Conservation (phyloP, 2,888 invertebrate species). For the Agriopis aurantiaria region DNA sequence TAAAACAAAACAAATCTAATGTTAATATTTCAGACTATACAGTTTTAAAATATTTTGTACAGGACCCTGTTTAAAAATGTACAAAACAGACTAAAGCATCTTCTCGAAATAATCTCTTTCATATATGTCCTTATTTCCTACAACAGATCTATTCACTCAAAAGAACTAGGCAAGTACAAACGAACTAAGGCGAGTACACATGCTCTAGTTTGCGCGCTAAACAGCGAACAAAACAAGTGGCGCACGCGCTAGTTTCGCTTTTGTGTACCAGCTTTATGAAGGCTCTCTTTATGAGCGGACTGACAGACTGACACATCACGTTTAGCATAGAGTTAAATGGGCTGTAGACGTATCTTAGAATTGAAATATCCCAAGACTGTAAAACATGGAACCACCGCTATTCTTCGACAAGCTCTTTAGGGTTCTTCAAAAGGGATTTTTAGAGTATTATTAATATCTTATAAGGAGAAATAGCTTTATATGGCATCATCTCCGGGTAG, state of each 20-base stretch:
- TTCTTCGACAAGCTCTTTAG: too few species aligned
- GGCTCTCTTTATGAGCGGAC: conserved; percentile 22
- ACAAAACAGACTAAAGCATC: background rate
- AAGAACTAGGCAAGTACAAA: conserved; percentile 11
- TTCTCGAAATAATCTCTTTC: conserved; percentile 7
- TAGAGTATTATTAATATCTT: too few species aligned
- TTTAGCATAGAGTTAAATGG: conserved; percentile 12
- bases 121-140: conserved; percentile 33
- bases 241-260: conserved; percentile 28
- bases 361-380: background rate
- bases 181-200: conserved; percentile 37
- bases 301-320: conserved; percentile 11
- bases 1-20: too few species aligned
- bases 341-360: background rate
- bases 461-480: too few species aligned
- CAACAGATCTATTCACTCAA: conserved; percentile 27
- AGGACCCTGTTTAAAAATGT: too few species aligned
- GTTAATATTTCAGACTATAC: too few species aligned
- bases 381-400: too few species aligned
- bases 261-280: conserved; percentile 22
- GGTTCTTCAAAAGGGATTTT: too few species aligned
- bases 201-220: conserved; percentile 38
- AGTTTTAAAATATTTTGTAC: too few species aligned
- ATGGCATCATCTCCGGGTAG: too few species aligned
- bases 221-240: conserved; percentile 35